These are phyloP conservation scores for Gryllus bimaculatus DNA, from an alignment of 1,140 invertebrate species.

Conservation along the genomic window DNA sequence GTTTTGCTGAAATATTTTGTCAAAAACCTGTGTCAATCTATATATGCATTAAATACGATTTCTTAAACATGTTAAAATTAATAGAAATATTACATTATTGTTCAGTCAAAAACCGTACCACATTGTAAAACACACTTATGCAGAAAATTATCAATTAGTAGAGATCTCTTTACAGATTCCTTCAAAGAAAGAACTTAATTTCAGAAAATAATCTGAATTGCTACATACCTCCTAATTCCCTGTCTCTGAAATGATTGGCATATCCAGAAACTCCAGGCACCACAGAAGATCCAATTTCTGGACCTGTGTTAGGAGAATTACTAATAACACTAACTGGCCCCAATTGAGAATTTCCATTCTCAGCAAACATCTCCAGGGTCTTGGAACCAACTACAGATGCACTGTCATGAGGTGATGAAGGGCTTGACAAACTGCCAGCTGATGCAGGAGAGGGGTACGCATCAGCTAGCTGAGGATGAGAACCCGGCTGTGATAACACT, in stretches of 20 bases:
- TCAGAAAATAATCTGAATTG: no score
- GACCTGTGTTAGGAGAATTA: background rate
- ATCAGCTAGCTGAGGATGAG: slow-evolving; percentile 7
- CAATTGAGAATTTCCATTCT: background rate
- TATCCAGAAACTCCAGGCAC: background rate
- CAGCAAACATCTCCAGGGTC: slow-evolving; percentile 17
- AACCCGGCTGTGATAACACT: background rate
- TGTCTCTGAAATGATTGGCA: background rate
- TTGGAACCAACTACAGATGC: slow-evolving; percentile 13
- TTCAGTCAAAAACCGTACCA: no score
- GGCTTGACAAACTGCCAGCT: slow-evolving; percentile 17
- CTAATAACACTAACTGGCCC: slow-evolving; percentile 18
- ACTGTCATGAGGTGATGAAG: slow-evolving; percentile 18
- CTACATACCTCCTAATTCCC: background rate
- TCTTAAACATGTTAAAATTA: no score
- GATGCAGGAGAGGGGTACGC: slow-evolving; percentile 15
- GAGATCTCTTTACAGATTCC: no score
- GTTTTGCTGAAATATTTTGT: background rate
- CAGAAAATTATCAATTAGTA: no score
- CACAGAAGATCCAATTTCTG: background rate
- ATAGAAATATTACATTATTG: no score
- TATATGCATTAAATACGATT: no score
- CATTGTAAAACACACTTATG: no score
- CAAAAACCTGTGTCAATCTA: background rate
- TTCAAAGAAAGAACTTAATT: no score